Percentiles rank a stretch among this genome's conserved stretches.
These are phyloP conservation scores for Macrosiphum euphorbiae DNA, from an alignment of 2,888 invertebrate genomes.

Conservation along the genomic window DNA sequence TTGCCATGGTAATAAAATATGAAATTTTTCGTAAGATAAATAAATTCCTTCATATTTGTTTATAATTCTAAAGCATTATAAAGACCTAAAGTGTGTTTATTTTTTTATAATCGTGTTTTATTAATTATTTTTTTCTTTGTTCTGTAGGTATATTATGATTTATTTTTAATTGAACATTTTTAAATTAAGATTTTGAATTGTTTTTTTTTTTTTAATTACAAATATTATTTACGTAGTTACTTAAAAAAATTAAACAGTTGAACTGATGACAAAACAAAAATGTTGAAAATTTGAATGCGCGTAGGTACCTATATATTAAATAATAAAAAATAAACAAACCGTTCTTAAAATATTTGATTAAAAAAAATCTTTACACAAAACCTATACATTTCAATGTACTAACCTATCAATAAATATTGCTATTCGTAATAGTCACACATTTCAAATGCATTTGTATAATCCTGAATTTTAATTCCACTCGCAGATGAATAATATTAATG, in stretches of 20 bases:
- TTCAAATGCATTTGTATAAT: neutral
- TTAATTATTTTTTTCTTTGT: constrained; percentile 17
- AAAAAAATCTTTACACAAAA: neutral
- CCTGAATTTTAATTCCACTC: neutral
- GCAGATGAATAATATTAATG: neutral
- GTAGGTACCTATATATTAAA: neutral
- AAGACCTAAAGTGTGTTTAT: constrained; percentile 6
- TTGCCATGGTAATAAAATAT: neutral
- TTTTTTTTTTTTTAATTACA: constrained; percentile 33
- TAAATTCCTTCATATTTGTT: constrained; percentile 11
- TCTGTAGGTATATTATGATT: neutral
- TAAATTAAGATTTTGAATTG: constrained; percentile 9
- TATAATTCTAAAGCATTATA: neutral
- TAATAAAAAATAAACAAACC: neutral
- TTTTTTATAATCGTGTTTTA: constrained; percentile 3
- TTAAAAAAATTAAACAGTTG: neutral
- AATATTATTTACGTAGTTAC: constrained; percentile 19
- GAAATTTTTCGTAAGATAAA: neutral
- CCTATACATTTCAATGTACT: neutral
- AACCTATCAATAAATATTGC: neutral
- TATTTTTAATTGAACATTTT: constrained; percentile 19
- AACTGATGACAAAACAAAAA: constrained; percentile 20
- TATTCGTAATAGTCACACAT: neutral
- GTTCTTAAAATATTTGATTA: constrained; percentile 27
- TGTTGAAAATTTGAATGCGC: neutral